These are phyloP conservation scores for Phalanger gymnotis DNA, from an alignment of 2,797 vertebrate genomes.

Conservation along the genomic window DNA sequence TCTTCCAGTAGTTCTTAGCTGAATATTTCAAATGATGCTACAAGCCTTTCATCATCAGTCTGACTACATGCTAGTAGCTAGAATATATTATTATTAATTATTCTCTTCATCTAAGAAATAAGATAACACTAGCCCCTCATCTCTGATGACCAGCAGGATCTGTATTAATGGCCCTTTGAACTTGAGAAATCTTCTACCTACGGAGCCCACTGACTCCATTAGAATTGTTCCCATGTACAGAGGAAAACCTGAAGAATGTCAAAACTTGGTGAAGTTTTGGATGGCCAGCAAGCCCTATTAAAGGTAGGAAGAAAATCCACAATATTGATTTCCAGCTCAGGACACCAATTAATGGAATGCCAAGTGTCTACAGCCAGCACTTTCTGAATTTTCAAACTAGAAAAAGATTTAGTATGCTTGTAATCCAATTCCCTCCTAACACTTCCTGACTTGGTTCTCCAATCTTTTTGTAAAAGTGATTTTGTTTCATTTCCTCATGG, in stretches of 20 bases:
- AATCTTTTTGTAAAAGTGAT: background rate
- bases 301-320: background rate
- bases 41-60: slow-evolving; percentile 42
- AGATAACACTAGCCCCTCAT: background rate
- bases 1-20: slow-evolving; percentile 1
- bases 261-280: background rate
- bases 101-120: background rate
- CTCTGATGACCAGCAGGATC: slow-evolving; percentile 11
- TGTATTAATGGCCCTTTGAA: slow-evolving; percentile 32
- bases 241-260: slow-evolving; percentile 30
- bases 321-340: slow-evolving; percentile 43
- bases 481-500: background rate
- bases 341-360: background rate
- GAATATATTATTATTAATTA: slow-evolving; percentile 42
- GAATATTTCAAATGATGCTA: background rate
- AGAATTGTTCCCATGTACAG: background rate
- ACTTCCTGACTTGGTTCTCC: background rate
- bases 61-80: slow-evolving; percentile 31
- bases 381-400: background rate
- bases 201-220: background rate
- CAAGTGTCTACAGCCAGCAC: background rate
- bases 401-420: background rate
- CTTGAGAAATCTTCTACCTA: background rate
- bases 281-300: background rate
- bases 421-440: background rate